Evolutionary conservation across 2,888 invertebrate genomes (phyloP), one percentile per base, ranked within the genome.

Genomic region (Thyatira batis): DNA sequence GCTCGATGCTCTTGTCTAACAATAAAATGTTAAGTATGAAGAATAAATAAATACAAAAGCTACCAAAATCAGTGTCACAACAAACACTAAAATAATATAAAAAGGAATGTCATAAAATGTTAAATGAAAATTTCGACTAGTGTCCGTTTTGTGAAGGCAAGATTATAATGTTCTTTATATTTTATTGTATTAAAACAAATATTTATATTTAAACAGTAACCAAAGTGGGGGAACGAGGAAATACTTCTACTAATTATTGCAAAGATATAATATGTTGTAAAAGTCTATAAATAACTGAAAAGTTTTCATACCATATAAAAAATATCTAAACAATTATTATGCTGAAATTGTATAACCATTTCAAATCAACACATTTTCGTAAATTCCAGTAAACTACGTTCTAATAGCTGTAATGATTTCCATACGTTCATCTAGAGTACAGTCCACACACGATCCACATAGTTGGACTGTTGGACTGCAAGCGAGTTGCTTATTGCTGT

Each of bases 61-160:
- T 48, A 27, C 48, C 48, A 20, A 39, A 48, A 20, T 27, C 20
- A 28, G 20, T 48, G 13, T 27, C 6, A 46, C n/a, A 46, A 5
- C n/a, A 2, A 20, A 44, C 20, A 44, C n/a, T 46, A 20, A n/a
- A 46, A n/a, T 46, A n/a, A n/a, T n/a, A n/a, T 10, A 17, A 11
- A 25, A 17, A 48, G 48, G 48, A 48, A 48, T 48, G 48, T 48
- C 28, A 28, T 28, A 11, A 10, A 28, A 27, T 8, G 25, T 46
- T 48, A 17, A 27, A 45, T 13, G 8, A 39, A 39, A 39, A 17
- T 39, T 39, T 39, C 39, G 39, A 39, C 39, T 39, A 39, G 39
- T 4, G 39, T 39, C 39, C 39, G 8, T 39, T 39, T 39, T 39
- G 17, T 17, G 45, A 45, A 20, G 45, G 21, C 45, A 45, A 45